These are phyloP conservation scores for Melanotaenia maccullochi DNA, from an alignment of 2,797 vertebrate genomes.

Conservation along the genomic window DNA sequence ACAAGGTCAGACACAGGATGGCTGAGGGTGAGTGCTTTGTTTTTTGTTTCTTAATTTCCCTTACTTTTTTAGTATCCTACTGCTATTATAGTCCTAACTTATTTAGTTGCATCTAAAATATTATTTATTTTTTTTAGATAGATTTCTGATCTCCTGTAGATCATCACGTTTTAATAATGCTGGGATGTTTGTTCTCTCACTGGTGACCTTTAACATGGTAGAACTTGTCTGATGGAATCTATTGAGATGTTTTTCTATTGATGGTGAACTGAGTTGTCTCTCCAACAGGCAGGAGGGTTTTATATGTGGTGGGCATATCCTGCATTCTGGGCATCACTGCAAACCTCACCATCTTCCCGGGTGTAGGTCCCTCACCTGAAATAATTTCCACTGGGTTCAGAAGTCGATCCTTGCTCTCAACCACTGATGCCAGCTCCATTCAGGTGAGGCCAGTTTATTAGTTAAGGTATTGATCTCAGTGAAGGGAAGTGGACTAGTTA, in stretches of 20 bases:
- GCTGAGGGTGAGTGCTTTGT: constrained; percentile 64
- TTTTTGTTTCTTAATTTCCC: neutral
- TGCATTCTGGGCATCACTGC: constrained; percentile 75
- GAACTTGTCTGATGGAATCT: constrained; percentile 35
- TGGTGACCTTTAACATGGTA: neutral
- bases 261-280: constrained; percentile 19
- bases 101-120: neutral
- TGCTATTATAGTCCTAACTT: neutral
- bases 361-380: neutral
- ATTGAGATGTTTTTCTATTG: constrained; percentile 19
- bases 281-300: constrained; percentile 52
- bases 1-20: constrained; percentile 74
- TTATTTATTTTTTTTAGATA: neutral
- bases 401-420: constrained; percentile 84
- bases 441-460: constrained; percentile 40
- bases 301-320: constrained; percentile 80
- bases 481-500: neutral
- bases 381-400: constrained; percentile 56
- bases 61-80: neutral
- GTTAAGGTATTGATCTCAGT: constrained; percentile 49
- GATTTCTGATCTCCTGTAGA: neutral
- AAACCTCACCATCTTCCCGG: constrained; percentile 56
- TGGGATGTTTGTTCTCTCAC: neutral
- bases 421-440: neutral
- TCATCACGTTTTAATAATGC: neutral